These are phyloP conservation scores for Herpetotheres cachinnans DNA, from an alignment of 2,113 vertebrate genomes.

Conservation along the genomic window DNA sequence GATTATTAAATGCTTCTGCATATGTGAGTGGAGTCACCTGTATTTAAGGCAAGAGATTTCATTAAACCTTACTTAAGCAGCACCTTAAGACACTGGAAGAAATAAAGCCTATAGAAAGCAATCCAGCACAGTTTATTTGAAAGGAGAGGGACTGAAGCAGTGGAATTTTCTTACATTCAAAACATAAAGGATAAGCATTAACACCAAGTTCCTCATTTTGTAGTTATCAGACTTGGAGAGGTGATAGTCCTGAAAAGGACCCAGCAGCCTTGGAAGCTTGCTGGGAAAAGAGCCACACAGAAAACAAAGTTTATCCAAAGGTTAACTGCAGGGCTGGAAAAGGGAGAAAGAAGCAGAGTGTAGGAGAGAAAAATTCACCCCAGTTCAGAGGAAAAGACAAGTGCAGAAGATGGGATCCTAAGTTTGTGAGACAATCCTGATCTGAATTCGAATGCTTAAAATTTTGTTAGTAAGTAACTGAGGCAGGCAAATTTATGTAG, in stretches of 20 bases:
- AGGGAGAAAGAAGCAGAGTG: neutral
- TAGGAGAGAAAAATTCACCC: neutral
- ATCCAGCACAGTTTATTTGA: neutral
- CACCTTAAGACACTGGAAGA: neutral
- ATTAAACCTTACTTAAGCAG: neutral
- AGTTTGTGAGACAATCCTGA: neutral
- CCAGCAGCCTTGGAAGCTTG: neutral
- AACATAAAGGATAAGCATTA: neutral
- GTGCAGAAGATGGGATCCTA: neutral
- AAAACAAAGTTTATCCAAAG: neutral
- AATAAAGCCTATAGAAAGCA: neutral
- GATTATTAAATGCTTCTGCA: neutral
- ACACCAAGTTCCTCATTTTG: neutral
- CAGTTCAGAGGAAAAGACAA: neutral
- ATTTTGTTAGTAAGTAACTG: neutral
- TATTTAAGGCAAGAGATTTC: neutral
- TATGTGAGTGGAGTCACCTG: neutral
- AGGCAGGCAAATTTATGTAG: neutral
- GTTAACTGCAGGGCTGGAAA: neutral
- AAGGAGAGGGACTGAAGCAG: neutral
- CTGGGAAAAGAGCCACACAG: neutral
- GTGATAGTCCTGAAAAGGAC: neutral
- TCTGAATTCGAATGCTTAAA: neutral
- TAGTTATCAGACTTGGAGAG: neutral
- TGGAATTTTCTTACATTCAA: neutral